Evolutionary conservation across 2,888 invertebrate genomes (phyloP).

Genomic region (Mythimna lalbum): DNA sequence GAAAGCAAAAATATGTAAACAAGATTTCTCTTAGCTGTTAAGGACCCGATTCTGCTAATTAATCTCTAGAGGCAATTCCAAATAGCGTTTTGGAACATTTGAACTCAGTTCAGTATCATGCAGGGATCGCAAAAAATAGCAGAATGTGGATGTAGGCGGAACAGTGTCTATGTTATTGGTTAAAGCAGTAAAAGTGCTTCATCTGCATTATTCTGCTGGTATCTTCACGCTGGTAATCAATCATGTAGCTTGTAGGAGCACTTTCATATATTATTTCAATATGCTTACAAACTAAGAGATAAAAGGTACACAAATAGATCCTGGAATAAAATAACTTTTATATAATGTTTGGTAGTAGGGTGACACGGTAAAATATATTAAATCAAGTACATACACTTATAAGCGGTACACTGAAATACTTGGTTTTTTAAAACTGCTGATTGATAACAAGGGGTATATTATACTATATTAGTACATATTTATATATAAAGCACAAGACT

Average conservation of each 20-base stretch:
- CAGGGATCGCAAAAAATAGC: conserved; percentile 57
- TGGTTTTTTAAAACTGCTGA: not conserved
- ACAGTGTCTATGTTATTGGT: conserved; percentile 38
- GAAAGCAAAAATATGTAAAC: conserved; percentile 65
- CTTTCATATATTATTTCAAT: conserved; percentile 45
- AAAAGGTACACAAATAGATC: conserved; percentile 27
- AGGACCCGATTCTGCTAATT: conserved; percentile 59
- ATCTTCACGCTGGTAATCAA: conserved; percentile 46
- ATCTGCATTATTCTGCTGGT: conserved; percentile 34
- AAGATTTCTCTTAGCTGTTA: conserved; percentile 70
- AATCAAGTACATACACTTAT: conserved; percentile 20
- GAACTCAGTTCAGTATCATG: conserved; percentile 54
- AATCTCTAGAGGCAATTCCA: conserved; percentile 56
- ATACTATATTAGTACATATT: not conserved
- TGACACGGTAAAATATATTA: conserved; percentile 12
- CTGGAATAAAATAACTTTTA: conserved; percentile 45
- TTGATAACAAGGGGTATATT: not conserved
- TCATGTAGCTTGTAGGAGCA: conserved; percentile 30
- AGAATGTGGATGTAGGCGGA: conserved; percentile 51
- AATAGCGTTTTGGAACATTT: conserved; percentile 46
- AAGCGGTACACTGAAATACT: conserved; percentile 18
- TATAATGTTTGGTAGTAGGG: not conserved
- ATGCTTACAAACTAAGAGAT: conserved; percentile 39
- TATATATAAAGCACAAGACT: not conserved
- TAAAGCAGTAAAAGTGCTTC: conserved; percentile 45